Conservation (phyloP, 1,140 invertebrate genomes). For the Potamilus streckersoni region DNA sequence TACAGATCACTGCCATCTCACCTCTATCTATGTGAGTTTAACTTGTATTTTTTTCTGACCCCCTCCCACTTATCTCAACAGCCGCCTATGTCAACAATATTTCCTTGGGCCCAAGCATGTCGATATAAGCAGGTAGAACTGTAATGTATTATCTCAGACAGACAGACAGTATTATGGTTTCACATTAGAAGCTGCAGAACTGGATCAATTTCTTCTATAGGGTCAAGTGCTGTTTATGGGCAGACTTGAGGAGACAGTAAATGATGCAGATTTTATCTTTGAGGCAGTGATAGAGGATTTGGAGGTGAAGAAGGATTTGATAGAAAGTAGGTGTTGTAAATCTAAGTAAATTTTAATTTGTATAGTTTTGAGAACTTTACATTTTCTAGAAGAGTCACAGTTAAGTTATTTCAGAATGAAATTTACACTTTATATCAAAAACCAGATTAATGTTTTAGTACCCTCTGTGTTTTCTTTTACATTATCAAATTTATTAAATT, state of each 20-base stretch:
- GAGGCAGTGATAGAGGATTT: constrained; percentile 69
- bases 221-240: constrained; percentile 69
- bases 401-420: background rate
- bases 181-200: too few species aligned
- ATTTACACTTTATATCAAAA: background rate
- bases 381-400: too few species aligned
- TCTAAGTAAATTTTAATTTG: background rate
- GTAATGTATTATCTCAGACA: background rate
- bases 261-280: constrained; percentile 69
- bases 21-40: too few species aligned
- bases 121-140: background rate
- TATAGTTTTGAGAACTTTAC: background rate
- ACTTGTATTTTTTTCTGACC: background rate
- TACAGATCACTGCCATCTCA: too few species aligned
- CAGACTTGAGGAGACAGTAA: constrained; percentile 68
- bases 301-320: constrained; percentile 67
- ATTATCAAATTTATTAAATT: background rate
- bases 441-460: background rate
- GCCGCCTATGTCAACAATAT: background rate
- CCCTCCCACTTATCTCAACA: background rate
- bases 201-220: constrained; percentile 41
- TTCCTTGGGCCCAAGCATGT: background rate
- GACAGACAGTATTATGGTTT: background rate
- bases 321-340: constrained; percentile 63
- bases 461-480: background rate